Percentiles rank a stretch among this genome's conserved stretches.
Conservation (phyloP, 1,140 invertebrate genomes). For the Popillia japonica region DNA sequence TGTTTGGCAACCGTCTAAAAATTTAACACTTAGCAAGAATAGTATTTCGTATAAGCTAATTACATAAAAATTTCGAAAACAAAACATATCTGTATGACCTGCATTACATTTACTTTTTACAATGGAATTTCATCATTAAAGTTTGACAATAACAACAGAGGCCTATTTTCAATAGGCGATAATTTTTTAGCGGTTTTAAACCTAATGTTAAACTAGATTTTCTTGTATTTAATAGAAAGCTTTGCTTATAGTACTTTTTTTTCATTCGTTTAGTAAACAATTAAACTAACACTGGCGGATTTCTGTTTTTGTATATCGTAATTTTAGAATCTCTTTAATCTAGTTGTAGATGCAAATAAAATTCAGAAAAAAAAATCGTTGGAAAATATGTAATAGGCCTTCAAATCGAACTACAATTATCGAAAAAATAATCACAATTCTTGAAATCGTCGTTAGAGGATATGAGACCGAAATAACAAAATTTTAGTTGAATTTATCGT, state of each 20-base stretch:
- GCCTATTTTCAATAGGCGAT: conserved; percentile 27
- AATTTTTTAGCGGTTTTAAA: conserved; percentile 20
- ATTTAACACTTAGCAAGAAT: conserved; percentile 28
- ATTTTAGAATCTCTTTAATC: not conserved
- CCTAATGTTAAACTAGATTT: conserved; percentile 14
- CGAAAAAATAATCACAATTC: too few species aligned
- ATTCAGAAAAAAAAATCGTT: too few species aligned
- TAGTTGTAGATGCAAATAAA: too few species aligned
- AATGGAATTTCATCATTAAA: conserved; percentile 19
- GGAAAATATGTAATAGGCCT: too few species aligned
- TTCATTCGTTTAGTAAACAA: not conserved
- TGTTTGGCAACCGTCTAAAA: conserved; percentile 28
- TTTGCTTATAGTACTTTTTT: not conserved
- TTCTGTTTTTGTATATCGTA: not conserved
- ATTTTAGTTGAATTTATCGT: too few species aligned
- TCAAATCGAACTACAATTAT: too few species aligned
- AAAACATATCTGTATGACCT: not conserved
- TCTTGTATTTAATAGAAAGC: conserved; percentile 22
- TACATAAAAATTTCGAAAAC: conserved; percentile 6
- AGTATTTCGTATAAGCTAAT: not conserved
- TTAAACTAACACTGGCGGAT: conserved; percentile 4
- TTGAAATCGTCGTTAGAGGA: too few species aligned
- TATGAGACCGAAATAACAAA: too few species aligned
- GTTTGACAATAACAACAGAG: conserved; percentile 18
- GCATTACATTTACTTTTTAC: not conserved